Evolutionary conservation across 2,797 vertebrate genomes (phyloP), one percentile per base, ranked within the genome.

Genomic region (Coccyzus lansbergi): DNA sequence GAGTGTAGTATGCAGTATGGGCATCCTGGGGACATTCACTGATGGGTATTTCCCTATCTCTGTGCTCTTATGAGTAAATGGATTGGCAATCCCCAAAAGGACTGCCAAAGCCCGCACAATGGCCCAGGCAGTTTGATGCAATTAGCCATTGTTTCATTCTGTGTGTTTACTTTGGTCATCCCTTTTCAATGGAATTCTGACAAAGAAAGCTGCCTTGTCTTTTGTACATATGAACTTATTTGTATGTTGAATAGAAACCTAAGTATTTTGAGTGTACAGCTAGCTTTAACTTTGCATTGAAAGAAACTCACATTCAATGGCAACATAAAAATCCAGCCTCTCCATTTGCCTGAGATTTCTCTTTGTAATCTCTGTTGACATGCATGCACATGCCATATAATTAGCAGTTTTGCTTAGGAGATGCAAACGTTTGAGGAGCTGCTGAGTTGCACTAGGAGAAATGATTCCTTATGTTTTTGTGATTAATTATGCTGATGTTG

Each of bases 131-230:
- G 31, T 55, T 70, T 84, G 69, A 69, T 0, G 5, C 22, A 82
- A 25, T 93, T 81, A 87, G 80, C 48, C 77, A 68, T 90, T 86
- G 94, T 93, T 96, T 90, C 83, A 10, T 76, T 69, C 72, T 67
- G 42, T 4, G 2, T 82, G 90, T 93, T 94, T 96, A 83, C 78
- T 90, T 82, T 46, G 13, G 44, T 56, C 69, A 60, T 83, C 60
- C 25, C 72, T 83, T 78, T 90, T 91, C 91, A 92, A 59, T 63
- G 77, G 80, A 64, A 65, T 49, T 56, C 67, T 4, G 82, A 75
- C 89, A 93, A 96, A 70, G 87, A 86, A 65, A 48, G 40, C 24
- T 6, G 9, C 67, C 81, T 94, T 93, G 83, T 89, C 88, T 82
- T 87, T 63, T 59, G 64, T 71, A 52, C 74, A 77, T 69, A 83